Base-by-base conservation (phyloP, 2,888 invertebrate genomes). In the Drosophila kambysellisi region DNA sequence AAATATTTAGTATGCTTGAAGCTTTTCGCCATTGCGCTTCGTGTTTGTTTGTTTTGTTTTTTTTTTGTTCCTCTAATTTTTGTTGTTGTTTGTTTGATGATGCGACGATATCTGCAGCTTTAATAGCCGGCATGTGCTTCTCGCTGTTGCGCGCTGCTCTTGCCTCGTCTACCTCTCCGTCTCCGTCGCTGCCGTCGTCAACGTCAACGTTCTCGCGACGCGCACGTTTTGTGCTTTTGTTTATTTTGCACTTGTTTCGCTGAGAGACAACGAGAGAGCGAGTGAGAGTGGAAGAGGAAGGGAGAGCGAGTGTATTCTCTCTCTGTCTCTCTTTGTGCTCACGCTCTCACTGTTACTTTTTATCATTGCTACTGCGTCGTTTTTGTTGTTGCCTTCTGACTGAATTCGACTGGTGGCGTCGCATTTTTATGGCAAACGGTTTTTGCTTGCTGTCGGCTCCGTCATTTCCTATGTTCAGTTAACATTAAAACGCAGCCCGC, bases 401-500 rank as follows among this genome's bases (percentile, higher is more conserved):
- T 79, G 68, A 74, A 78, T 74, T 39, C 54, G 29, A 29, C 29
- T 56, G 56, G n/a, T 39, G 74, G 66, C 72, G 70, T 80, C 74
- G 78, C 84, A 87, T 74, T 87, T 87, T 85, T 85, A 85, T 85
- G 74, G 84, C 81, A 85, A 87, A 82, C 41, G 50, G 65, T 77
- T 69, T 52, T 53, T 57, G 63, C 59, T 33, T 41, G 41, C 41
- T 32, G 58, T 57, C 48, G 62, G 29, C 50, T 48, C 68, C 74
- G 74, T 70, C 74, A 53, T 74, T 79, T 67, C 68, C 79, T 62
- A 70, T 81, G 86, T 81, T 84, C 86, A 85, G 88, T 88, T 85
- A 85, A 88, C 85, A 88, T 85, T 85, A 88, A 83, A 88, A 83
- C 85, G 88, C 85, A 79, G 83, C 69, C 79, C 70, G 83, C 74